A percentile compares a stretch with the other conserved stretches of the same genome.
Evolutionary conservation across 2,797 vertebrate species (phyloP).

Genomic region (Falco columbarius): DNA sequence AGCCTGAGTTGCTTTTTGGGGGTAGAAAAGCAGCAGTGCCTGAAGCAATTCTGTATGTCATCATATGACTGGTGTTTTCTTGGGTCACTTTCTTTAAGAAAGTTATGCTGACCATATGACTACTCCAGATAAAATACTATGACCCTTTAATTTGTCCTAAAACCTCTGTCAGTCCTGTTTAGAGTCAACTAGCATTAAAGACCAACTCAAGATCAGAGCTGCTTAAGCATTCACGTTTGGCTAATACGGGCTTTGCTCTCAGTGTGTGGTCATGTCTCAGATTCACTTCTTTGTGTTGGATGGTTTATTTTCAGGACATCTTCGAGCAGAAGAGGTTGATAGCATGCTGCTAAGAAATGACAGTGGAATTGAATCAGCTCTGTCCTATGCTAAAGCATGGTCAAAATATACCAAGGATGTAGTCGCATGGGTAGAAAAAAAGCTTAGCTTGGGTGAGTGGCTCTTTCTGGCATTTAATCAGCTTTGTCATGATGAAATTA

Average conservation of each 20-base stretch:
- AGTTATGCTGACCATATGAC: conserved; percentile 44
- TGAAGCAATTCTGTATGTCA: background rate
- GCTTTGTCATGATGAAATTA: conserved; percentile 71
- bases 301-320: conserved; percentile 81
- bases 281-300: conserved; percentile 33
- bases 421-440: conserved; percentile 94
- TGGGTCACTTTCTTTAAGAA: conserved; percentile 23
- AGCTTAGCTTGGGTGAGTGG: conserved; percentile 91
- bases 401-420: conserved; percentile 98
- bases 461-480: conserved; percentile 70
- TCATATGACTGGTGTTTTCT: background rate
- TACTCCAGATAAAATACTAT: conserved; percentile 46
- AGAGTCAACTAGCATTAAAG: conserved; percentile 78
- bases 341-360: conserved; percentile 86
- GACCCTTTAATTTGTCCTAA: conserved; percentile 71
- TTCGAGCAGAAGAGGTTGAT: conserved; percentile 88
- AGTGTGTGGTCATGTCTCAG: conserved; percentile 64
- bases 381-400: conserved; percentile 97
- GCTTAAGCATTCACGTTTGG: conserved; percentile 69
- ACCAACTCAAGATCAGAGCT: conserved; percentile 72
- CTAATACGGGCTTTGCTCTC: conserved; percentile 55
- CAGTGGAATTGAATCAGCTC: conserved; percentile 89
- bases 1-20: background rate
- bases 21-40: background rate
- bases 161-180: conserved; percentile 76